Evolutionary conservation across 2,797 vertebrate genomes (phyloP).

Genomic region (Rhinichthys osculus): DNA sequence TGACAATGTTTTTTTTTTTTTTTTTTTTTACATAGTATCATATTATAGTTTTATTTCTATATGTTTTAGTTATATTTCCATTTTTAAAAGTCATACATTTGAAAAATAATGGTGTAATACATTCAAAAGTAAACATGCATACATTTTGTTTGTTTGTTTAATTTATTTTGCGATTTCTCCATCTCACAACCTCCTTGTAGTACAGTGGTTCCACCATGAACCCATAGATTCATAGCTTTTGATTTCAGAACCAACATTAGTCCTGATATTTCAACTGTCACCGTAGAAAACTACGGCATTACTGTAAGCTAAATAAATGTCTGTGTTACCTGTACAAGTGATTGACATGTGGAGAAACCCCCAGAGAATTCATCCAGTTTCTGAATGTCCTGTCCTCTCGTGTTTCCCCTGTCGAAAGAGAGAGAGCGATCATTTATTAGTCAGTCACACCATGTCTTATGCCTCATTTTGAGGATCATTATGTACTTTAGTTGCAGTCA

Average conservation of each 20-base stretch:
- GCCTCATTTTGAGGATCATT: not conserved
- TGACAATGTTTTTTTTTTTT: not conserved
- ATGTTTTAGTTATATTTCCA: not conserved
- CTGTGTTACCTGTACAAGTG: slow-evolving; percentile 88
- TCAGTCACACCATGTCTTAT: not conserved
- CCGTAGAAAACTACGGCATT: not conserved
- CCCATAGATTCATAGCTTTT: not conserved
- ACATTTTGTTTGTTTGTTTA: not conserved
- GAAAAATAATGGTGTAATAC: not conserved
- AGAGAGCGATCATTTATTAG: slow-evolving; percentile 52
- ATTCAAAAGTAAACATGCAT: not conserved
- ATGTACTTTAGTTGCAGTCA: not conserved
- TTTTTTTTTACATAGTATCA: too few species aligned
- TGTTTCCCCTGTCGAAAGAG: slow-evolving; percentile 83
- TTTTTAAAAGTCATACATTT: not conserved
- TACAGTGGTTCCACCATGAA: not conserved
- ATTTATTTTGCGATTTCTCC: not conserved
- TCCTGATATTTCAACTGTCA: not conserved
- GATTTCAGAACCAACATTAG: not conserved
- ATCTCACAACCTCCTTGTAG: not conserved
- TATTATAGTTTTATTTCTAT: not conserved
- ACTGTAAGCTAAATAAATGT: not conserved
- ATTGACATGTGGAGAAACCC: slow-evolving; percentile 90
- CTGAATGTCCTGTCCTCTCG: slow-evolving; percentile 94
- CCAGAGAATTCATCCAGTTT: slow-evolving; percentile 99